These are phyloP conservation scores for Centropus unirufus DNA, from an alignment of 2,113 vertebrate genomes.

Conservation along the genomic window DNA sequence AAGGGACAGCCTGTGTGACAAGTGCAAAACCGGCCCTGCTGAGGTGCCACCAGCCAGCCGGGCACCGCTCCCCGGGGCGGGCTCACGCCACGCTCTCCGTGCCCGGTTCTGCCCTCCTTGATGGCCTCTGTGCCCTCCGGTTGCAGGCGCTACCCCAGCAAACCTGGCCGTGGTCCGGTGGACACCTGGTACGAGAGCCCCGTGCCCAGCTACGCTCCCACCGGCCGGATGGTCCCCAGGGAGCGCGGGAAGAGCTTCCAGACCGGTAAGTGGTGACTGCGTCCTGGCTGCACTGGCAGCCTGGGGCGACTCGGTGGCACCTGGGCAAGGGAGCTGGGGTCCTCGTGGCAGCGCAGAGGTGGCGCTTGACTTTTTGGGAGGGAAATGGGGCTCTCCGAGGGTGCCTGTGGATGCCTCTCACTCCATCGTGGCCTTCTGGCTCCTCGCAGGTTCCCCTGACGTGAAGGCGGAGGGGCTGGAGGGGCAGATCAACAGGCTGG, in stretches of 20 bases:
- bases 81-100: rapidly evolving
- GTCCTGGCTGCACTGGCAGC: rapidly evolving
- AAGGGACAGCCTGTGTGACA: background rate
- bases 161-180: constrained; percentile 68
- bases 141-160: constrained; percentile 83
- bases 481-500: constrained; percentile 90
- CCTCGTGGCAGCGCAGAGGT: rapidly evolving
- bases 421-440: background rate
- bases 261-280: constrained; percentile 70
- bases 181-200: constrained; percentile 81
- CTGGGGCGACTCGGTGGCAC: background rate
- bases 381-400: rapidly evolving
- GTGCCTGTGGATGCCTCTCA: rapidly evolving
- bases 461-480: constrained; percentile 90
- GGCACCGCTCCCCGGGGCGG: background rate
- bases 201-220: constrained; percentile 80
- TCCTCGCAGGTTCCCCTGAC: constrained; percentile 74
- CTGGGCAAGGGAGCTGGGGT: rapidly evolving
- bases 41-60: background rate
- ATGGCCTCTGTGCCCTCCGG: background rate
- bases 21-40: background rate
- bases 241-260: constrained; percentile 83
- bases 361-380: rapidly evolving
- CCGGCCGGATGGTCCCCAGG: constrained; percentile 79
- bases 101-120: background rate